Evolutionary conservation across 2,888 invertebrate genomes (phyloP).

Genomic region (Minunthozetes semirufus): DNA sequence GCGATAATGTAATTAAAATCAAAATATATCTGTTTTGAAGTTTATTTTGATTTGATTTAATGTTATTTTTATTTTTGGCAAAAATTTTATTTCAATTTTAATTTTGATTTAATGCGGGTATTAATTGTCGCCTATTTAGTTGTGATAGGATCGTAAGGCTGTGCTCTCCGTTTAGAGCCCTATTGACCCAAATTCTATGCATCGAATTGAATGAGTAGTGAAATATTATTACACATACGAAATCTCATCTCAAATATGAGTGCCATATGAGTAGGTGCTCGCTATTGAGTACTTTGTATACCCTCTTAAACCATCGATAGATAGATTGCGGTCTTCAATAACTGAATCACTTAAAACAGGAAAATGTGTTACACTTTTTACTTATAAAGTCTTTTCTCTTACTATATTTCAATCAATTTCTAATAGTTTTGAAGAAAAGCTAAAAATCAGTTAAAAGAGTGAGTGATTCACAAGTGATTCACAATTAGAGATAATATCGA

Average conservation of each 20-base stretch:
- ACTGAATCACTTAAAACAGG: neutral
- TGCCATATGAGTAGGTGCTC: slow-evolving; percentile 24
- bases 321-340: slow-evolving; percentile 3
- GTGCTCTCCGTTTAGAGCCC: slow-evolving; percentile 7
- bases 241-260: slow-evolving; percentile 23
- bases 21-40: slow-evolving; percentile 22
- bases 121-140: slow-evolving; percentile 29
- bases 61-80: neutral
- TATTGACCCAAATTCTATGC: slow-evolving; percentile 25
- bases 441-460: neutral
- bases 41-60: neutral
- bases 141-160: slow-evolving; percentile 16
- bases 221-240: slow-evolving; percentile 6
- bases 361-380: slow-evolving; percentile 3
- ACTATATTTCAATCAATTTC: neutral
- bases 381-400: neutral
- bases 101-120: slow-evolving; percentile 24
- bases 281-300: neutral
- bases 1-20: slow-evolving; percentile 10
- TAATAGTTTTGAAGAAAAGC: neutral
- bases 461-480: neutral
- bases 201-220: slow-evolving; percentile 7
- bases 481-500: neutral
- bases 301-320: neutral
- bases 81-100: neutral